A percentile compares a stretch with the other conserved stretches of the same genome.
Evolutionary conservation across 2,113 vertebrate genomes (phyloP).

Genomic region (Acrocephalus arundinaceus): DNA sequence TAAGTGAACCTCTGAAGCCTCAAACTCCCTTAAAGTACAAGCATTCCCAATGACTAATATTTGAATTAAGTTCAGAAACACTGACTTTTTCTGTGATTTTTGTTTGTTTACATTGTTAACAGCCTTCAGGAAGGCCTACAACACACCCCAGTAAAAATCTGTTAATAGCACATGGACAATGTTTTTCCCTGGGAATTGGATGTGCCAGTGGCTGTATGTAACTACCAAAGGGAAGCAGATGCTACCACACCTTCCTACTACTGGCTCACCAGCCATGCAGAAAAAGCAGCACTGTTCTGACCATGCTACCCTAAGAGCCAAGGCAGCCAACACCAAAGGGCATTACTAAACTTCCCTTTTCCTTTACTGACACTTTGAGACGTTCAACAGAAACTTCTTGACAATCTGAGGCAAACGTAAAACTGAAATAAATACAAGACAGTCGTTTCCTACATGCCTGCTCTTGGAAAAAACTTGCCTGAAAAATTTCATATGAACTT

Average conservation of each 20-base stretch:
- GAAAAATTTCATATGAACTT: neutral
- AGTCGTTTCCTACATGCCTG: neutral
- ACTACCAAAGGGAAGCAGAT: neutral
- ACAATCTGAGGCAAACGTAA: neutral
- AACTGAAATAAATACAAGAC: neutral
- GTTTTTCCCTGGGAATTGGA: neutral
- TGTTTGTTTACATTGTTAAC: neutral
- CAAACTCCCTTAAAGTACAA: neutral
- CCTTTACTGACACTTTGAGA: neutral
- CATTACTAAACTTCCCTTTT: neutral
- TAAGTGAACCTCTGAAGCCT: neutral
- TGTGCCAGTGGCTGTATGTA: neutral
- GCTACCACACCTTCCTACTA: neutral
- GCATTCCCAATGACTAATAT: neutral
- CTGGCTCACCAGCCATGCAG: neutral
- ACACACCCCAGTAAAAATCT: neutral
- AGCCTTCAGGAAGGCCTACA: neutral
- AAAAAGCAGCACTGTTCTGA: neutral
- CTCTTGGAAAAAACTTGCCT: neutral
- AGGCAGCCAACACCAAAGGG: neutral
- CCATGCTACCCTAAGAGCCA: neutral
- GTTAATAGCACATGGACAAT: rapidly evolving
- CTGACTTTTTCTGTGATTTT: neutral
- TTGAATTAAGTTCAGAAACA: neutral
- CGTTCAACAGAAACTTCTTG: neutral